Evolutionary conservation across 30 jellyfish, hydroid and myxozoan genomes (phyloP).

Genomic region (Turritopsis rubra): DNA sequence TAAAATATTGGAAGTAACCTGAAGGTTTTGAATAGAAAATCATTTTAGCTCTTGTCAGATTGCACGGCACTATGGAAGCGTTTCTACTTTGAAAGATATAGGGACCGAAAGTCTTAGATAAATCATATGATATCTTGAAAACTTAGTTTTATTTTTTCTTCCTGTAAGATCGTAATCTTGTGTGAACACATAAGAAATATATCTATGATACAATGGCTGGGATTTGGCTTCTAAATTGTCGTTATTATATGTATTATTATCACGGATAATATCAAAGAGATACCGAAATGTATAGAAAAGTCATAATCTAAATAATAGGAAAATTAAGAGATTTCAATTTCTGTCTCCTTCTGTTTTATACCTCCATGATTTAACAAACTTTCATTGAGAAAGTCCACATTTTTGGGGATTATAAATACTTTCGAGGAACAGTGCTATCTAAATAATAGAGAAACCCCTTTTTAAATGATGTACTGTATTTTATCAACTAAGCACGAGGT

Average conservation of each 20-base stretch:
- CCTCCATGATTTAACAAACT: neutral
- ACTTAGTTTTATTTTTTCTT: neutral
- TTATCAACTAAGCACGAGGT: too few relatives aligned
- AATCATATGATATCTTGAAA: neutral
- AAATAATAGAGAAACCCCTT: too few relatives aligned
- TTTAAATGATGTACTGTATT: too few relatives aligned
- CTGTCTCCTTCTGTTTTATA: neutral
- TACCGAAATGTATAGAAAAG: neutral
- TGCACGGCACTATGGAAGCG: neutral
- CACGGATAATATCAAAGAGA: neutral
- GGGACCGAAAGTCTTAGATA: neutral
- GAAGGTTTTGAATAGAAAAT: neutral
- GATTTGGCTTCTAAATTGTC: neutral
- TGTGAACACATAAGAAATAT: too few relatives aligned
- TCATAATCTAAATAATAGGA: neutral
- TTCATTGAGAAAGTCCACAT: too few relatives aligned
- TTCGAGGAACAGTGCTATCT: too few relatives aligned
- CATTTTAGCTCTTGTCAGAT: neutral
- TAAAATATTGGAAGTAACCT: neutral
- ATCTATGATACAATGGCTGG: neutral
- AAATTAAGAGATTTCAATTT: too few relatives aligned
- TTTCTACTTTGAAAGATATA: neutral
- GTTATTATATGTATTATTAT: neutral
- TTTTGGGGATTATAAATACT: too few relatives aligned
- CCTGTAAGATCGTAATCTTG: neutral